Conservation (phyloP, 2,888 invertebrate species). For the Volucella inflata region DNA sequence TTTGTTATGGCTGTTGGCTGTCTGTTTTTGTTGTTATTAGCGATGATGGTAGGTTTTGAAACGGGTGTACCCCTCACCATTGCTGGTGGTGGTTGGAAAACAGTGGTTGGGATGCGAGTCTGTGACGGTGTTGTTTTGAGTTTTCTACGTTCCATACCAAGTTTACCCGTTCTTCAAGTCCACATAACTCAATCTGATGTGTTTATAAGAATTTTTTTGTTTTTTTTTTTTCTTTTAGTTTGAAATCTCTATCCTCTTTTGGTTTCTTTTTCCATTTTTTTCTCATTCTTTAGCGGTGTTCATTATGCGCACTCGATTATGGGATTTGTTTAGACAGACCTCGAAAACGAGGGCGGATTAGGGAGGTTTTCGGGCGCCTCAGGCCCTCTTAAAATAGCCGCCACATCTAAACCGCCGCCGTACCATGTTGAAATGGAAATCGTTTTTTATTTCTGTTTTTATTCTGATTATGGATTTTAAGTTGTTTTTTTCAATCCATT, state of each 20-base stretch:
- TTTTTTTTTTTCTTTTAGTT: background rate
- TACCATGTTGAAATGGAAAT: slow-evolving; percentile 12
- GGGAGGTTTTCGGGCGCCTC: background rate
- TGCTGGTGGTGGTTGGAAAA: slow-evolving; percentile 10
- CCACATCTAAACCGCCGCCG: too few species aligned
- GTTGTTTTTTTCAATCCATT: background rate
- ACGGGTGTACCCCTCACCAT: background rate
- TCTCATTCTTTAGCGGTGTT: slow-evolving; percentile 17
- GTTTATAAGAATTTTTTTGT: slow-evolving; percentile 27
- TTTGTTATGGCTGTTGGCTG: slow-evolving; percentile 15
- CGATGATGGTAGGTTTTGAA: background rate
- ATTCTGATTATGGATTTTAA: too few species aligned
- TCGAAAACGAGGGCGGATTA: background rate
- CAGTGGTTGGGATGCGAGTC: slow-evolving; percentile 2
- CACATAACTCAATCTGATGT: slow-evolving; percentile 40
- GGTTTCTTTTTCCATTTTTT: background rate
- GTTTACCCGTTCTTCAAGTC: slow-evolving; percentile 29
- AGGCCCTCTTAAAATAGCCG: slow-evolving; percentile 9
- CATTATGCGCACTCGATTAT: background rate
- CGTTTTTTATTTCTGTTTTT: too few species aligned
- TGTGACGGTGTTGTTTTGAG: slow-evolving; percentile 25
- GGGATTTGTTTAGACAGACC: slow-evolving; percentile 22
- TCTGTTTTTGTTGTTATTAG: background rate
- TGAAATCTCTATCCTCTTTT: too few species aligned
- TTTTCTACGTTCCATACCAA: slow-evolving; percentile 23